These are phyloP conservation scores for Nannoperca australis DNA, from an alignment of 2,797 vertebrate genomes.

Conservation along the genomic window DNA sequence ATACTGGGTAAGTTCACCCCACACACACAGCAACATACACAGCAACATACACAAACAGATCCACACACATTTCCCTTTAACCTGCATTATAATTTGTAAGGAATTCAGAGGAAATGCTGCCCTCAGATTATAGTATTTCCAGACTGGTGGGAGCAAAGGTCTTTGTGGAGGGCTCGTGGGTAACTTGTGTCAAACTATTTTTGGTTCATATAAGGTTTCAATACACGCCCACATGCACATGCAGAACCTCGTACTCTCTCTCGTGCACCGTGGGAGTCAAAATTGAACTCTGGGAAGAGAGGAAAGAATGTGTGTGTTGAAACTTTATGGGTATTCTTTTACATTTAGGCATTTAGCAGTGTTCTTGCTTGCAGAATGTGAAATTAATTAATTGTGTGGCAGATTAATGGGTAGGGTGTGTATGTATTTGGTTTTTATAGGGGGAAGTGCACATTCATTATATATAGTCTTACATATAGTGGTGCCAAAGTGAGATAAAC, in stretches of 20 bases:
- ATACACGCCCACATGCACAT: constrained; percentile 38
- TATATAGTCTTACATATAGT: background rate
- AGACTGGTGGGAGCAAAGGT: constrained; percentile 55
- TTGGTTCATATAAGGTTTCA: constrained; percentile 78
- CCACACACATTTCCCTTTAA: constrained; percentile 22
- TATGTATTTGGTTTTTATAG: constrained; percentile 24
- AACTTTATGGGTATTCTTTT: constrained; percentile 20
- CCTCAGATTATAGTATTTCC: constrained; percentile 59
- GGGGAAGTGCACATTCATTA: background rate
- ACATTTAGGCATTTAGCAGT: no score
- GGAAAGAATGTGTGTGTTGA: constrained; percentile 40
- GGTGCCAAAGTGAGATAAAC: background rate
- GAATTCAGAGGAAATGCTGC: constrained; percentile 35
- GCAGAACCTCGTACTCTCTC: constrained; percentile 4
- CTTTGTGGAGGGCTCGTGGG: constrained; percentile 29
- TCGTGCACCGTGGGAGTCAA: constrained; percentile 21
- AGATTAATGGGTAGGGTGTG: background rate
- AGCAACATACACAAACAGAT: constrained; percentile 14
- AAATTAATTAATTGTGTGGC: constrained; percentile 32
- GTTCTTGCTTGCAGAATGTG: constrained; percentile 27
- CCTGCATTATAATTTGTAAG: constrained; percentile 68
- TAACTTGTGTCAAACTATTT: constrained; percentile 72
- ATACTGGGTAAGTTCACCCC: constrained; percentile 84
- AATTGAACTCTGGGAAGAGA: constrained; percentile 12
- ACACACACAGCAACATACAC: constrained; percentile 44